Evolutionary conservation across 2,797 vertebrate genomes (phyloP).

Genomic region (Tadarida brasiliensis): DNA sequence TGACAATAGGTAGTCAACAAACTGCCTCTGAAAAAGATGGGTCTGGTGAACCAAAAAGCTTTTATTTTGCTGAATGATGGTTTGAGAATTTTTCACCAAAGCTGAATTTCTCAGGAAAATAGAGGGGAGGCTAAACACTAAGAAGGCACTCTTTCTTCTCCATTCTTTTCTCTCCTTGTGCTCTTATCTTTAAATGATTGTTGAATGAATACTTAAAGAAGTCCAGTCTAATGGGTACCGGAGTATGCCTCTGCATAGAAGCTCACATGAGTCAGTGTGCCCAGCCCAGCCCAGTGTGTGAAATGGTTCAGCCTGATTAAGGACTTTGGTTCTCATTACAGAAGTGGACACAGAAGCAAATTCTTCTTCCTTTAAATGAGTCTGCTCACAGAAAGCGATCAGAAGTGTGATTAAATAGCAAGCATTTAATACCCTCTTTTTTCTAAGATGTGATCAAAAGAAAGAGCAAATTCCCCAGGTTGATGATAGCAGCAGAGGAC

Average conservation of each 20-base stretch:
- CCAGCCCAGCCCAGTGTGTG: no score
- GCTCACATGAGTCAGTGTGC: neutral
- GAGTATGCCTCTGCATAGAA: neutral
- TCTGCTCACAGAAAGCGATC: neutral
- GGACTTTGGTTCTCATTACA: neutral
- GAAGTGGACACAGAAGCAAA: neutral
- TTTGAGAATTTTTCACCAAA: neutral
- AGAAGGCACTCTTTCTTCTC: neutral
- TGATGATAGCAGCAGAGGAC: neutral
- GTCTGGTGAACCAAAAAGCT: neutral
- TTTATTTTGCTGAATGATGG: conserved; percentile 29
- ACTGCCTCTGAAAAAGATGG: neutral
- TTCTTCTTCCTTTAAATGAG: neutral
- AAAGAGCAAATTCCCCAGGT: neutral
- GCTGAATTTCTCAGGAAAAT: neutral
- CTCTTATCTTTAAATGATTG: neutral
- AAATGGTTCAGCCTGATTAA: neutral
- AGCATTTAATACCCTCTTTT: neutral
- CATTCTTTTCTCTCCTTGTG: neutral
- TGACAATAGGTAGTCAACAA: neutral
- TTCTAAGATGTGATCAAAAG: neutral
- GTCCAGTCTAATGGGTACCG: neutral
- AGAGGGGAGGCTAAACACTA: neutral
- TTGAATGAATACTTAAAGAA: neutral
- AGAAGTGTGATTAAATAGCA: neutral